Base-by-base conservation (phyloP, 1,140 invertebrate species). In the Melanaphis sacchari region DNA sequence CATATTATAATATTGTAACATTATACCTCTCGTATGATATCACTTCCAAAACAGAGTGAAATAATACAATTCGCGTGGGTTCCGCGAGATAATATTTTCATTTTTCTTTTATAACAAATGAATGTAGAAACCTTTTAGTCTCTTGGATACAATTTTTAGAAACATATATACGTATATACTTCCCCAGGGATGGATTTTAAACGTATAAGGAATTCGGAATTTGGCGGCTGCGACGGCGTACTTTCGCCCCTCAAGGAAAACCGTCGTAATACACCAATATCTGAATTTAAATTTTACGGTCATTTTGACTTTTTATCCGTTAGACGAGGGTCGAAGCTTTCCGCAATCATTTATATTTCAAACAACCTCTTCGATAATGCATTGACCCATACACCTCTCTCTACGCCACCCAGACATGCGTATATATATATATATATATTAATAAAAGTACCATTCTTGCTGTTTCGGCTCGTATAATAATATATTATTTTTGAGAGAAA, bases 281-380 rank as follows among this genome's bases (percentile, higher is more conserved):
- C 22, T 54, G 52, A 59, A 59, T 90, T 59, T 90, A 40, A 90
- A 90, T 59, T 90, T 40, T 40, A n/a, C 49, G 88, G 9, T 90
- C 87, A 49, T 88, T 49, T 38, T 41, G 31, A 36, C 38, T n/a
- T 88, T 49, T 49, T 52, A 26, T 59, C 38, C 52, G 52, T 81
- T 46, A 43, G 43, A 92, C 36, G 90, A 82, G 76, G 81, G 66
- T 92, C 24, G 15, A 92, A 84, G 81, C 46, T 92, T 92, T 43
- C 66, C 31, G 43, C 36, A 31, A 92, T 82, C 90, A 91, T 91
- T 91, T 91, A 91, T 91, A 91, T 91, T 91, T 81, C 90, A 43
- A 91, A 82, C 90, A n/a, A 81, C 59, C 54, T 46, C 41, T 36
- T 91, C 90, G 66, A 82, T 91, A 41, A 91, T 66, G 54, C 31